Evolutionary conservation across 1,140 invertebrate species (phyloP).

Genomic region (Drosophila ogumai): DNA sequence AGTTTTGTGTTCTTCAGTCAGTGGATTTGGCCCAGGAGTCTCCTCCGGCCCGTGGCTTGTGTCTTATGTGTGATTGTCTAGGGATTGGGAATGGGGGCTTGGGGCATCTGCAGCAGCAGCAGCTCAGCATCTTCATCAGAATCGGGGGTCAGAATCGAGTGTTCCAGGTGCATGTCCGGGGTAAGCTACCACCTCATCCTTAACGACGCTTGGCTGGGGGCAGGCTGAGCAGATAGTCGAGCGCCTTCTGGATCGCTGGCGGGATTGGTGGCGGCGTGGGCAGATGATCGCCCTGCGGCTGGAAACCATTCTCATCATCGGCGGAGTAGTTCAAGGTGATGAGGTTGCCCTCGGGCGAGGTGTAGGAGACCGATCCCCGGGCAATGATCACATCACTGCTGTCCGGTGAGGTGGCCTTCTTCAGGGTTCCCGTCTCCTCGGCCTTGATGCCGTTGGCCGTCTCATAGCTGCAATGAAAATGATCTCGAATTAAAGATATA

Average conservation of each 20-base stretch:
- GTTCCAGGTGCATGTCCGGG: background rate
- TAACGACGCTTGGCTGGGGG: slow-evolving; percentile 84
- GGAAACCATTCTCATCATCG: slow-evolving; percentile 91
- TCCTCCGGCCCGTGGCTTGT: slow-evolving; percentile 28
- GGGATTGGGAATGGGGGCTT: background rate
- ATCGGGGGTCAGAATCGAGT: slow-evolving; percentile 28
- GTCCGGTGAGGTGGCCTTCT: slow-evolving; percentile 87
- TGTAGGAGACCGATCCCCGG: slow-evolving; percentile 91
- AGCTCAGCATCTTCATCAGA: slow-evolving; percentile 45
- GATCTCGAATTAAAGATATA: slow-evolving; percentile 8
- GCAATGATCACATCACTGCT: slow-evolving; percentile 88
- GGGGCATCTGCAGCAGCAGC: slow-evolving; percentile 22
- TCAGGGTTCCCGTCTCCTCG: slow-evolving; percentile 88
- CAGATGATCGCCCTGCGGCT: slow-evolving; percentile 89
- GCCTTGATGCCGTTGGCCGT: slow-evolving; percentile 91
- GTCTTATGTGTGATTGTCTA: slow-evolving; percentile 50
- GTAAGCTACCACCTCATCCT: background rate
- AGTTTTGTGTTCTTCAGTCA: slow-evolving; percentile 74
- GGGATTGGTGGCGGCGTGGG: slow-evolving; percentile 91
- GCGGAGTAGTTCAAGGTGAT: slow-evolving; percentile 92
- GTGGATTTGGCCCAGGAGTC: slow-evolving; percentile 36
- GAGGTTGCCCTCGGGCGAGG: slow-evolving; percentile 91
- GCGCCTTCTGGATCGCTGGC: slow-evolving; percentile 90
- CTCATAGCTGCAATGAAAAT: slow-evolving; percentile 87
- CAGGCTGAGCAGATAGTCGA: slow-evolving; percentile 87